Evolutionary conservation across 2,113 vertebrate species (phyloP).

Genomic region (Chrysochloris asiatica): DNA sequence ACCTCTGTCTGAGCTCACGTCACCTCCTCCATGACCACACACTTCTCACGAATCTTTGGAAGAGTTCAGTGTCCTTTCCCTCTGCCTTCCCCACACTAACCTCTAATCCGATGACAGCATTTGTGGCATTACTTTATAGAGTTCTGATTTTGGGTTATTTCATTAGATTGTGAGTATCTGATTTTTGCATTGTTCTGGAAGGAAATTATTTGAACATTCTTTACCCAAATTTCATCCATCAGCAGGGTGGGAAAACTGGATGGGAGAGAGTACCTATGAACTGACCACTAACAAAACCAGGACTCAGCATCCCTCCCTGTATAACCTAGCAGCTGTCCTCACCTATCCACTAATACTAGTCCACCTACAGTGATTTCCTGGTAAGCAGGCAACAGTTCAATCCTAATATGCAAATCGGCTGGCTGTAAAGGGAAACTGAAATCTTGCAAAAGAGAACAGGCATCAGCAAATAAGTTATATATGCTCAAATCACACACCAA

Average conservation of each 20-base stretch:
- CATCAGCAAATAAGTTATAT: neutral
- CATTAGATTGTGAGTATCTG: neutral
- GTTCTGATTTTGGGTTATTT: neutral
- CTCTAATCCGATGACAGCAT: neutral
- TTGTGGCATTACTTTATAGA: neutral
- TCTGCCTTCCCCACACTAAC: neutral
- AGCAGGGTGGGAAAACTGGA: neutral
- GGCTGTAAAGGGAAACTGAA: neutral
- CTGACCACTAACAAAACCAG: neutral
- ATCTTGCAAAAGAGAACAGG: neutral
- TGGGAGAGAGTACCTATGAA: constrained; percentile 1
- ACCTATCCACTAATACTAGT: too few relatives aligned
- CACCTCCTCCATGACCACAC: neutral
- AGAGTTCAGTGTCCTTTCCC: neutral
- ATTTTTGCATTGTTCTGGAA: constrained; percentile 29
- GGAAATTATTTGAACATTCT: neutral
- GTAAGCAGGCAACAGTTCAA: neutral
- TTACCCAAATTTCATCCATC: neutral
- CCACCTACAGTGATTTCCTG: neutral
- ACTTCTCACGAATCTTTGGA: neutral
- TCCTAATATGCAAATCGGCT: neutral
- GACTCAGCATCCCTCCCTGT: neutral
- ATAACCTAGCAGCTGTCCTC: neutral
- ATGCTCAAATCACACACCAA: neutral
- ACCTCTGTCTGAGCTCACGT: neutral